phyloP scores from a whole-genome alignment of 2,797 vertebrate genomes.

The Chaetophractus vellerosus region DNA sequence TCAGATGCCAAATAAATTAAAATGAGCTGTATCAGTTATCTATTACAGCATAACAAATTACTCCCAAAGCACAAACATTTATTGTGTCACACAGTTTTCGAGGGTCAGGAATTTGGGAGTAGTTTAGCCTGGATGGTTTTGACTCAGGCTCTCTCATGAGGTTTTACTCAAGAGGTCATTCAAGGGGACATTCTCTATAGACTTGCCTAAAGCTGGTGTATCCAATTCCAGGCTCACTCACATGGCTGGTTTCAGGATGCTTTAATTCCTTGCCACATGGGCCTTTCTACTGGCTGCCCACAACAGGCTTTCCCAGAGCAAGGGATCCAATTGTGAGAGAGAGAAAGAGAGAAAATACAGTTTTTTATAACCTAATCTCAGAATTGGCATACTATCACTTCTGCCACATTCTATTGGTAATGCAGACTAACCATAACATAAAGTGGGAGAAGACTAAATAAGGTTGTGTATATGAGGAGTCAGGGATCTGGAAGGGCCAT shows the following conservation, averaged over 20 bases:
- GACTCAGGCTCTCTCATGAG: not conserved
- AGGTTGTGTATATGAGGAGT: not conserved
- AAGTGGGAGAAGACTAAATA: not conserved
- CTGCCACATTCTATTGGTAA: not conserved
- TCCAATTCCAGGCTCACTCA: not conserved
- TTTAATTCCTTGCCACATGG: not conserved
- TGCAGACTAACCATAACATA: not conserved
- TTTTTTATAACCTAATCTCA: not conserved
- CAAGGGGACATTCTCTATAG: not conserved
- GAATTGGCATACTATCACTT: not conserved
- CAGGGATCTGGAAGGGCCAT: not conserved
- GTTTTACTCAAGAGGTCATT: not conserved
- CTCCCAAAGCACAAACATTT: not conserved
- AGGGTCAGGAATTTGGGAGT: not conserved
- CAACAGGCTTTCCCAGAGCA: not conserved
- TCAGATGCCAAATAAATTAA: not conserved
- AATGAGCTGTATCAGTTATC: not conserved
- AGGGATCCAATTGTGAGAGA: not conserved
- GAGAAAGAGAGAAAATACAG: not conserved
- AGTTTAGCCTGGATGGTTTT: not conserved
- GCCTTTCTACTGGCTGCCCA: not conserved
- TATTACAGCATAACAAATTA: not conserved
- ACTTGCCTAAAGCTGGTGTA: not conserved
- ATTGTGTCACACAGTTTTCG: not conserved
- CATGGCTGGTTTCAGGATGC: not conserved